These are phyloP conservation scores for Aplidium turbinatum DNA, from an alignment of 23 tunicate species.

Conservation along the genomic window DNA sequence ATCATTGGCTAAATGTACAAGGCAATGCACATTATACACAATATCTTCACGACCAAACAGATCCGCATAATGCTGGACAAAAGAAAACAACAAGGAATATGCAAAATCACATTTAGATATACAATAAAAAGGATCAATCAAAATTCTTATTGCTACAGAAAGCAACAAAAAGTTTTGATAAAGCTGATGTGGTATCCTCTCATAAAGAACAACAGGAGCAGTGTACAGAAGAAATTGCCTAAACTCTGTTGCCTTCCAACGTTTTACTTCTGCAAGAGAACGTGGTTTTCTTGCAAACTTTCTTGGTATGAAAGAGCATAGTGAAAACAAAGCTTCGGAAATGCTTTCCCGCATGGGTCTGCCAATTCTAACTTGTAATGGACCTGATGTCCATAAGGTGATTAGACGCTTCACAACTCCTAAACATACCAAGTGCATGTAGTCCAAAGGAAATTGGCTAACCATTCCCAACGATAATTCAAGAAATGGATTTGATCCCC, in stretches of 20 bases:
- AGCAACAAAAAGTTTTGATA: constrained; percentile 45
- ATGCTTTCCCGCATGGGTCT: background rate
- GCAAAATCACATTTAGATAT: constrained; percentile 24
- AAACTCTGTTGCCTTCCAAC: constrained; percentile 60
- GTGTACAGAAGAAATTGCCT: constrained; percentile 41
- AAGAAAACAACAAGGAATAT: background rate
- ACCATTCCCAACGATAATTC: constrained; percentile 36
- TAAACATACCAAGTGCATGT: constrained; percentile 16
- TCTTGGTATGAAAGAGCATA: constrained; percentile 11
- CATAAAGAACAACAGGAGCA: constrained; percentile 25
- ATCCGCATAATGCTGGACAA: constrained; percentile 26
- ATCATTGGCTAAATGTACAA: constrained; percentile 41
- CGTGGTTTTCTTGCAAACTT: constrained; percentile 46
- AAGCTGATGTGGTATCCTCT: background rate
- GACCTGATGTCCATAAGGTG: constrained; percentile 12
- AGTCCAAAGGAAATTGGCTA: constrained; percentile 25
- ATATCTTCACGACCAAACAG: constrained; percentile 21
- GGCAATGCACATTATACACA: constrained; percentile 45
- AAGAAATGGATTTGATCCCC: constrained; percentile 10
- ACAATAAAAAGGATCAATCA: constrained; percentile 1
- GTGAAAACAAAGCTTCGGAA: constrained; percentile 10
- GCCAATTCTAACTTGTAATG: background rate
- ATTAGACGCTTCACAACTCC: constrained; percentile 1
- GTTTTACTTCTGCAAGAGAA: constrained; percentile 34
- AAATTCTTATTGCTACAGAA: constrained; percentile 31